Evolutionary conservation across 2,888 invertebrate genomes (phyloP).

Genomic region (Corbicula japonica): DNA sequence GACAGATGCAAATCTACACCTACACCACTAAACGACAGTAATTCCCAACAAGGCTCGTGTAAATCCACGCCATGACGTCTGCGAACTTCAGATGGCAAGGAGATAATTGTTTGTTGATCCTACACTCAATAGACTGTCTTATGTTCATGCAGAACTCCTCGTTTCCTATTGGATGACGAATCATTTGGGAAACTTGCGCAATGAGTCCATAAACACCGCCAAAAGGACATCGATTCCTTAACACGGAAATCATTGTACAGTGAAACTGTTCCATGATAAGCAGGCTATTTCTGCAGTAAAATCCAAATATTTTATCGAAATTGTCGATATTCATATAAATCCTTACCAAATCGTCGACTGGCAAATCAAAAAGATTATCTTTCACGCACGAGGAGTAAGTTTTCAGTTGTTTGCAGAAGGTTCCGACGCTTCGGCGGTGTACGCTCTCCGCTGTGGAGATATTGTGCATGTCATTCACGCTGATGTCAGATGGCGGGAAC

Average conservation of each 20-base stretch:
- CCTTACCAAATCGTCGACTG: slow-evolving; percentile 10
- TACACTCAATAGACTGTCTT: background rate
- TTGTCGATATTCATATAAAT: slow-evolving; percentile 22
- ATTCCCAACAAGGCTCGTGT: slow-evolving; percentile 15
- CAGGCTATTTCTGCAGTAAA: slow-evolving; percentile 20
- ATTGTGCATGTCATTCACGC: background rate
- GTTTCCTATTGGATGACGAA: slow-evolving; percentile 1
- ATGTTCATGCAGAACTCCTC: slow-evolving; percentile 14
- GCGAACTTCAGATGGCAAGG: slow-evolving; percentile 15
- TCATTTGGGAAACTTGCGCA: slow-evolving; percentile 22
- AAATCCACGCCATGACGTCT: slow-evolving; percentile 19
- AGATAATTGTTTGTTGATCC: slow-evolving; percentile 1
- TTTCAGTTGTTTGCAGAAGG: slow-evolving; percentile 19
- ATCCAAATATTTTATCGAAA: slow-evolving; percentile 19
- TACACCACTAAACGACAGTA: too few relatives aligned
- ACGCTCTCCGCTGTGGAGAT: slow-evolving; percentile 2
- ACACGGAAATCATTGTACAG: slow-evolving; percentile 15
- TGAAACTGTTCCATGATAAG: slow-evolving; percentile 15
- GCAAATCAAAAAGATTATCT: slow-evolving; percentile 21
- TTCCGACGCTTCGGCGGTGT: slow-evolving; percentile 10
- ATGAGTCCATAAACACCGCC: slow-evolving; percentile 31
- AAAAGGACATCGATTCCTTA: slow-evolving; percentile 7
- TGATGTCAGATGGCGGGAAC: slow-evolving; percentile 32
- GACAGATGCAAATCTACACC: too few relatives aligned
- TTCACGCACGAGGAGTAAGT: slow-evolving; percentile 27